Conservation (phyloP, 2,113 vertebrate genomes). For the Gallinago paraguaiae region DNA sequence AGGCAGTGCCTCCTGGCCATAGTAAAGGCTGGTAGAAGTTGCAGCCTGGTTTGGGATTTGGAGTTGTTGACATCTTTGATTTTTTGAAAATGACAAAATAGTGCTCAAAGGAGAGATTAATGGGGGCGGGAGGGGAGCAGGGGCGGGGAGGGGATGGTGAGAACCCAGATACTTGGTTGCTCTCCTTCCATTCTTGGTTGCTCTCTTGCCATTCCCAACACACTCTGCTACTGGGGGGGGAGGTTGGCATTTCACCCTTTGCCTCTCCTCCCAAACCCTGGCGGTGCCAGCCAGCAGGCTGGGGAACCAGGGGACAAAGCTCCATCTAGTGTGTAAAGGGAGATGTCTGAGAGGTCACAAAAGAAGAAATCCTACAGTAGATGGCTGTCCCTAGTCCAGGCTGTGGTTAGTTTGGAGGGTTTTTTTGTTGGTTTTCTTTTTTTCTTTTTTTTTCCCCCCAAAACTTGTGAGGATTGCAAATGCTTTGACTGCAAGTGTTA, state of each 20-base stretch:
- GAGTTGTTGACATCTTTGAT: not conserved
- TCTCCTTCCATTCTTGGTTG: rapidly evolving
- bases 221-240: not conserved
- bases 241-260: not conserved
- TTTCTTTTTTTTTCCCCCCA: not conserved
- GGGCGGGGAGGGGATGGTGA: too few relatives aligned
- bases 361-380: not conserved
- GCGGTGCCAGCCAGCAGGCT: not conserved
- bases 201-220: rapidly evolving
- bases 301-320: conserved; percentile 25
- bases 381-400: not conserved
- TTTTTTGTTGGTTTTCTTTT: too few relatives aligned
- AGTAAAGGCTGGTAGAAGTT: not conserved
- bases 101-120: rapidly evolving
- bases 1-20: not conserved
- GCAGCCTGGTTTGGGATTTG: not conserved
- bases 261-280: not conserved
- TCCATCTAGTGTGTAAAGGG: conserved; percentile 71
- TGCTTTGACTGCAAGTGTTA: not conserved
- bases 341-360: not conserved
- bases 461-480: not conserved
- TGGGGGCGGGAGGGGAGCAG: not conserved
- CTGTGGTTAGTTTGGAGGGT: not conserved
- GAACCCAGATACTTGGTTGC: rapidly evolving
- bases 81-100: not conserved